Percentiles rank a stretch among this genome's conserved stretches.
Evolutionary conservation across 2,888 invertebrate species (phyloP).

Genomic region (Melinopterus prodromus): DNA sequence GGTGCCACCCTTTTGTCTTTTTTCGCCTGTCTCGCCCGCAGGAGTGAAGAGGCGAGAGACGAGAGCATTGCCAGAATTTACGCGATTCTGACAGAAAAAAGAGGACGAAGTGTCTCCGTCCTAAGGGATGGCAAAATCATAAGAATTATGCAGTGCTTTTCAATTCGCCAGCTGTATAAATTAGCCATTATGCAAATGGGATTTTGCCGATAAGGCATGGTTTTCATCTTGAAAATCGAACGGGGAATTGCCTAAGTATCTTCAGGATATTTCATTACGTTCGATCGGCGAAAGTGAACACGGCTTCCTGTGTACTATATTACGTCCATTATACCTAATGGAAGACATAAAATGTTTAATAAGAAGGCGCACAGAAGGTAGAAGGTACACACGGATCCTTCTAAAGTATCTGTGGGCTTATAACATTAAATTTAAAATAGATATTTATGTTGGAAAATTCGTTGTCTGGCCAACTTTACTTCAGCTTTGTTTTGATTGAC

Average conservation of each 20-base stretch:
- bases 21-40: not conserved
- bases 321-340: not conserved
- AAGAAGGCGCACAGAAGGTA: not conserved
- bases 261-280: not conserved
- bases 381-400: not conserved
- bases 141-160: not conserved
- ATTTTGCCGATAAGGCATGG: not conserved
- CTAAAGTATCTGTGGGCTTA: not conserved
- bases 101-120: not conserved
- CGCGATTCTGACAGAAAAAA: conserved; percentile 4
- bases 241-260: not conserved
- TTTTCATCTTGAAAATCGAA: not conserved
- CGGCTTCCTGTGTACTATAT: not conserved
- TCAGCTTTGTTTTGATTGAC: not conserved
- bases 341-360: not conserved
- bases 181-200: not conserved
- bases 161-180: not conserved
- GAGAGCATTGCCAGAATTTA: not conserved
- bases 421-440: not conserved
- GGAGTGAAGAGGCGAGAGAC: not conserved
- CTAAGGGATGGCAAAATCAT: not conserved
- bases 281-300: not conserved
- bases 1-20: not conserved
- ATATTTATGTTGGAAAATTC: not conserved
- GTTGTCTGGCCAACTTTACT: not conserved